Base-by-base conservation (phyloP, 2,888 invertebrate species). In the Brenthis daphne region DNA sequence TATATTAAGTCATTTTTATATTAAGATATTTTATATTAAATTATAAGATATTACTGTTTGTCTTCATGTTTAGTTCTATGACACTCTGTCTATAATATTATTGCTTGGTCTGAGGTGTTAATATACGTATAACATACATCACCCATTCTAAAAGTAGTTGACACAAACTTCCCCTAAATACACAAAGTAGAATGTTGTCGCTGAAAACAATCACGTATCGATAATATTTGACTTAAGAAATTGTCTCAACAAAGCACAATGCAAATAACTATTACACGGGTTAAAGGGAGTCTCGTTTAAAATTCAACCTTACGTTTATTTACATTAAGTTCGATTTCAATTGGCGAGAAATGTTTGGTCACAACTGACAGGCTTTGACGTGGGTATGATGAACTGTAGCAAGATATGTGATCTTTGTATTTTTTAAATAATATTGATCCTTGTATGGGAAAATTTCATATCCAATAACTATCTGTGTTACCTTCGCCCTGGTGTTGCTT, bases 181-280 rank as follows among this genome's bases (percentile, higher is more conserved):
- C 48, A 57, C 65, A 65, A 65, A 58, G 57, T 20, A 43, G 48
- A 58, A 68, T 48, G 58, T 61, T 61, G 61, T 33, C 63, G 57
- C 16, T 51, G 57, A 55, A 47, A 54, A 64, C 56, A 64, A 65
- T 70, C 68, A 58, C 60, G 57, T 43, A 24, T 65, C 66, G 67
- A 75, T 75, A 72, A 74, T 75, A 71, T 75, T 75, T 73, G 73
- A 67, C 71, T 70, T 68, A 56, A 70, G 57, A 67, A 53, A 75
- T 69, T 73, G 70, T 74, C 73, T 69, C 55, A 58, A 64, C n/a
- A 68, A 65, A 74, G 72, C 60, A 64, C 70, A 68, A 73, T 72
- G 67, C 57, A 71, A 70, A 72, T 72, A 73, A 64, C 60, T 64
- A 70, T 64, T 64, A 68, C 13, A 33, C n/a, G 29, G 48, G n/a